phyloP scores from a whole-genome alignment of 2,113 vertebrate genomes.

The human (Homo sapiens) region DNA sequence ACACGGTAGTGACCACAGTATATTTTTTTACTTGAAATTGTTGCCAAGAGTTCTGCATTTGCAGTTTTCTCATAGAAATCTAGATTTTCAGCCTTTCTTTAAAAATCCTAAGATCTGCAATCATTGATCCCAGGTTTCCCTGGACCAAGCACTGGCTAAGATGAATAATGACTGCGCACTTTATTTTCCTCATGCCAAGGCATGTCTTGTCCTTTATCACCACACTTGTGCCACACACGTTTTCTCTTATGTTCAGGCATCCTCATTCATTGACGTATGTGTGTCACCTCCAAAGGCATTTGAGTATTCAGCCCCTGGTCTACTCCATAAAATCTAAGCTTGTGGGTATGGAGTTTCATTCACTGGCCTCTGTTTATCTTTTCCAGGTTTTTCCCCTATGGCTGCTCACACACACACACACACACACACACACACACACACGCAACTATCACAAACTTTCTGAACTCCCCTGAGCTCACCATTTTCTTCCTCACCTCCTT shows the following conservation, averaged over 20 bases:
- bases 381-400: background rate
- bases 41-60: background rate
- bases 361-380: background rate
- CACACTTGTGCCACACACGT: too few relatives aligned
- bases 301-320: background rate
- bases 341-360: too few relatives aligned
- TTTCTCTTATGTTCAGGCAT: background rate
- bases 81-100: background rate
- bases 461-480: background rate
- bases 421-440: background rate
- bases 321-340: background rate
- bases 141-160: background rate
- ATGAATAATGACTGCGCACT: too few relatives aligned
- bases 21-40: background rate
- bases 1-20: background rate
- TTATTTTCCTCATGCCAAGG: background rate
- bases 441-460: background rate
- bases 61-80: background rate
- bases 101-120: background rate
- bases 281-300: background rate
- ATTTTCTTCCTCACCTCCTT: background rate
- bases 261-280: background rate
- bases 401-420: background rate
- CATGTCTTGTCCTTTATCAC: background rate
- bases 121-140: too few relatives aligned